A percentile compares a stretch with the other conserved stretches of the same genome.
Conservation (phyloP, 2,888 invertebrate genomes). For the Zhuqinia jingwanae region DNA sequence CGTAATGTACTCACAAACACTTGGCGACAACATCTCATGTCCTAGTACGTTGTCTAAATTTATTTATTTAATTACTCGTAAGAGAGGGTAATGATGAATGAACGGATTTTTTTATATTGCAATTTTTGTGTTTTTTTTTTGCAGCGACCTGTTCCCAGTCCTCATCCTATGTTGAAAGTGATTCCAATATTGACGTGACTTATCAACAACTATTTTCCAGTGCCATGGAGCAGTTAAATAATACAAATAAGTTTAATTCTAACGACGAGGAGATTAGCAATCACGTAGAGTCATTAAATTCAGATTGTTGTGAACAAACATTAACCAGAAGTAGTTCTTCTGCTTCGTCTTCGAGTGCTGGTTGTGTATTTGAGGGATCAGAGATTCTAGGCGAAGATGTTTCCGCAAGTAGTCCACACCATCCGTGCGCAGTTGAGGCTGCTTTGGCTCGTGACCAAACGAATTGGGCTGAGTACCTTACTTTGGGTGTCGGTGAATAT, state of each 20-base stretch:
- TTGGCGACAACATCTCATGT: slow-evolving; percentile 36
- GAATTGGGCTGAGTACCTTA: slow-evolving; percentile 66
- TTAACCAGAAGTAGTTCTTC: slow-evolving; percentile 66
- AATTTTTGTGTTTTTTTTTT: background rate
- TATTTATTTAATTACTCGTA: too few relatives aligned
- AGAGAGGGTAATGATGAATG: background rate
- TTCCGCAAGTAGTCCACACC: slow-evolving; percentile 55
- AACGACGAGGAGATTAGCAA: slow-evolving; percentile 46
- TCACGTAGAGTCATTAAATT: slow-evolving; percentile 44
- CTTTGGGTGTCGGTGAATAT: slow-evolving; percentile 65
- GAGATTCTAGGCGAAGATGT: slow-evolving; percentile 64
- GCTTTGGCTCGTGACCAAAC: slow-evolving; percentile 62
- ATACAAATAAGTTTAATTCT: slow-evolving; percentile 34
- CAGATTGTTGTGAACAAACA: slow-evolving; percentile 59
- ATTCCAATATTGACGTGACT: slow-evolving; percentile 51
- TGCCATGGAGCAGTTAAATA: slow-evolving; percentile 61
- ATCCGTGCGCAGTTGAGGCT: slow-evolving; percentile 44
- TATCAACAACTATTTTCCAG: slow-evolving; percentile 66
- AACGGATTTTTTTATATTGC: background rate
- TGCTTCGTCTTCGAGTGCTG: slow-evolving; percentile 63
- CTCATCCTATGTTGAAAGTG: slow-evolving; percentile 59
- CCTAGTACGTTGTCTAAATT: slow-evolving; percentile 59
- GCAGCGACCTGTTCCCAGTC: slow-evolving; percentile 62
- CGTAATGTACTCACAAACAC: slow-evolving; percentile 45
- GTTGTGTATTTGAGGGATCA: slow-evolving; percentile 70